phyloP scores from a whole-genome alignment of 2,113 vertebrate species.

The Lanius ludovicianus region DNA sequence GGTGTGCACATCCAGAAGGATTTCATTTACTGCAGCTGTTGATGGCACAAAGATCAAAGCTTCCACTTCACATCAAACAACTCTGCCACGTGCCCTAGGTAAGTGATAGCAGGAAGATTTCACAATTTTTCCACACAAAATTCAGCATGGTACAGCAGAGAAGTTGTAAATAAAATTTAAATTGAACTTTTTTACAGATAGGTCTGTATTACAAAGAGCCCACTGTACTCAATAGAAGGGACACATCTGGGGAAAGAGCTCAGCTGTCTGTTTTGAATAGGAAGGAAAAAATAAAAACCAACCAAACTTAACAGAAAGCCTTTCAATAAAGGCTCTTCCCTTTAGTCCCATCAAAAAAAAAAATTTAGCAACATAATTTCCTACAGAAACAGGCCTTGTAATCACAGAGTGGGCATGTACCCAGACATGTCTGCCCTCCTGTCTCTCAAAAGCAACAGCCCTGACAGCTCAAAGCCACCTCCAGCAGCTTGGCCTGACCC shows the following conservation, averaged over 20 bases:
- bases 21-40: neutral
- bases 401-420: rapidly evolving
- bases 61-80: neutral
- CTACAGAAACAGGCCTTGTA: neutral
- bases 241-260: neutral
- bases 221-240: neutral
- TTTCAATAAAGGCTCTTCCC: neutral
- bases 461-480: neutral
- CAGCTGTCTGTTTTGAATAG: neutral
- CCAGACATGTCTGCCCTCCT: neutral
- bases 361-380: neutral
- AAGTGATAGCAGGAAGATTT: neutral
- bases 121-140: neutral
- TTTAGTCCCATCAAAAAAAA: neutral
- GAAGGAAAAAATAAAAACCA: neutral
- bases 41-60: neutral
- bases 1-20: neutral
- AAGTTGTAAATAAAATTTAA: neutral
- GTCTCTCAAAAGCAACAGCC: neutral
- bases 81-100: rapidly evolving
- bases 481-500: neutral
- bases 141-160: neutral
- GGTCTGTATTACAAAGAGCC: neutral
- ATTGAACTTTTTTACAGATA: neutral
- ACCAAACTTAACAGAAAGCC: neutral